Evolutionary conservation across 2,113 vertebrate species (phyloP).

Genomic region (Sander lucioperca): DNA sequence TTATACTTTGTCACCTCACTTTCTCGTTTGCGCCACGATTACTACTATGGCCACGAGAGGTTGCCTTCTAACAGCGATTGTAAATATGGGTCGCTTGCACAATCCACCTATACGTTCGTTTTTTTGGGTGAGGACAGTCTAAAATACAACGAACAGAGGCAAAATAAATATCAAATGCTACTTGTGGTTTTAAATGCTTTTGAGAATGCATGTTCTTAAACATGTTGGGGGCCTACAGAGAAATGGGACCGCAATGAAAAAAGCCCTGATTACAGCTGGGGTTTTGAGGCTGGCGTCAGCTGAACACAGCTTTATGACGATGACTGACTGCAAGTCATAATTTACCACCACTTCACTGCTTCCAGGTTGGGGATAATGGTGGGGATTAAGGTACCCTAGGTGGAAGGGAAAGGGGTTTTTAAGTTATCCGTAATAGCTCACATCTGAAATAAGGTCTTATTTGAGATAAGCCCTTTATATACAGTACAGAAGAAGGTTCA

Average conservation of each 20-base stretch:
- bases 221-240: not conserved
- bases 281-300: conserved; percentile 50
- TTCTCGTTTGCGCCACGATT: too few species aligned
- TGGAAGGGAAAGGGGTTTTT: conserved; percentile 10
- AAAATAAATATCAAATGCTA: not conserved
- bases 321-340: conserved; percentile 67
- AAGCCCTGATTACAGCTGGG: conserved; percentile 34
- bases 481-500: not conserved
- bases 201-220: not conserved
- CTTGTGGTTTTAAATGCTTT: not conserved
- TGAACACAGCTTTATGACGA: conserved; percentile 59
- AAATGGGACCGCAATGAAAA: conserved; percentile 26
- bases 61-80: too few species aligned
- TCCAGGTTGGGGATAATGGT: conserved; percentile 68
- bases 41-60: too few species aligned
- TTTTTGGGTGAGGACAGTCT: too few species aligned
- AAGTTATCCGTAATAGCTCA: not conserved
- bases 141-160: too few species aligned
- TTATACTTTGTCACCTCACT: too few species aligned
- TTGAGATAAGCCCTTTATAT: conserved; percentile 10
- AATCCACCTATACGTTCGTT: too few species aligned
- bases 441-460: conserved; percentile 14
- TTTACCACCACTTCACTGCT: conserved; percentile 62
- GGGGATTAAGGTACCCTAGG: conserved; percentile 53
- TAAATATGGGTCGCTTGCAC: too few species aligned